phyloP scores from a whole-genome alignment of 1,140 invertebrate genomes.

The Diploscapter pachys region DNA sequence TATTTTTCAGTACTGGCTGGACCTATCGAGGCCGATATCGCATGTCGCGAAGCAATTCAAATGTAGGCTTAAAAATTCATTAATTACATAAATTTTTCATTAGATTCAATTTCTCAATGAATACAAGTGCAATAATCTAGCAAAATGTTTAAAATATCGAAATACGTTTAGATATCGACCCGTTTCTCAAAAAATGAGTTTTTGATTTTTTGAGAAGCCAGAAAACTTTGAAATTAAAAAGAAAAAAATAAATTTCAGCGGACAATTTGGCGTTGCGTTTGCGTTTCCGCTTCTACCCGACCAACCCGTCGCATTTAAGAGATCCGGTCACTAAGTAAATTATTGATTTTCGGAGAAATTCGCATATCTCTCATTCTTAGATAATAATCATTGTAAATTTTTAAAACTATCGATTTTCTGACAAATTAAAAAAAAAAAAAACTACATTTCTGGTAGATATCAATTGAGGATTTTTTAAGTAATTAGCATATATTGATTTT shows the following conservation, averaged over 20 bases:
- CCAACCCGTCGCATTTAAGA: constrained; percentile 77
- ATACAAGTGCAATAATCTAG: too few relatives aligned
- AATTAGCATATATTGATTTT: constrained; percentile 12
- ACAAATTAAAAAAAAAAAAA: neutral
- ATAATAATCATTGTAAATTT: too few relatives aligned
- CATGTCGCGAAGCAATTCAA: constrained; percentile 77
- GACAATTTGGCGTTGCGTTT: constrained; percentile 76
- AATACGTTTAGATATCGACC: too few relatives aligned
- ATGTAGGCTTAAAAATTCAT: constrained; percentile 67
- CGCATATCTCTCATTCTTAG: too few relatives aligned
- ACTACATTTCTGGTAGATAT: neutral
- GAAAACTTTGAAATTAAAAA: too few relatives aligned
- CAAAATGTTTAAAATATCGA: too few relatives aligned
- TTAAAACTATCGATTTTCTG: neutral
- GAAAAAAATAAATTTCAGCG: constrained; percentile 23
- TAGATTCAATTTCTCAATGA: constrained; percentile 70
- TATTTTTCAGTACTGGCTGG: constrained; percentile 85
- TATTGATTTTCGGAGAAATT: neutral
- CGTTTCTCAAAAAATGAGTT: too few relatives aligned
- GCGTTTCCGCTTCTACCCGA: constrained; percentile 88
- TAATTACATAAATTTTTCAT: constrained; percentile 17
- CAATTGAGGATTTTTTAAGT: too few relatives aligned
- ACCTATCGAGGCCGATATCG: constrained; percentile 83
- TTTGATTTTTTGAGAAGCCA: too few relatives aligned
- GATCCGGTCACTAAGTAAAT: constrained; percentile 75